phyloP scores from a whole-genome alignment of 1,140 invertebrate genomes.

The Steinernema khuongi region DNA sequence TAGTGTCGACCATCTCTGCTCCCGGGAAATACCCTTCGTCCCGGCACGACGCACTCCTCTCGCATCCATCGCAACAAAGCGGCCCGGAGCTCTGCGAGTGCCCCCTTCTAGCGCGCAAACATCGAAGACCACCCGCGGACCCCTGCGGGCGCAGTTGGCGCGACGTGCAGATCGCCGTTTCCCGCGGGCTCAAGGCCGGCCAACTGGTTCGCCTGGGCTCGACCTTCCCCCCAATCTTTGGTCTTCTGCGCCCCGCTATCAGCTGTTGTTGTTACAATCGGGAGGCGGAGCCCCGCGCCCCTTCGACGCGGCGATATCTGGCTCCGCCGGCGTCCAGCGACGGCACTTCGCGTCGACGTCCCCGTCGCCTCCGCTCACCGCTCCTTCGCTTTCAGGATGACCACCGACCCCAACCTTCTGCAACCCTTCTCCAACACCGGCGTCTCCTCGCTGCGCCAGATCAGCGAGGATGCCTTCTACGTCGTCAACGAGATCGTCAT shows the following conservation, averaged over 20 bases:
- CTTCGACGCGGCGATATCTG: not conserved
- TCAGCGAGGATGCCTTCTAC: constrained; percentile 54
- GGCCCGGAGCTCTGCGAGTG: too few relatives aligned
- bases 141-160: constrained; percentile 1
- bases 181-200: not conserved
- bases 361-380: not conserved
- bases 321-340: not conserved
- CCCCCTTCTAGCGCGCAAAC: too few relatives aligned
- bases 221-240: not conserved
- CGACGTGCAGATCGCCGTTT: not conserved
- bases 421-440: constrained; percentile 21
- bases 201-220: not conserved
- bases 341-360: not conserved
- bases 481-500: constrained; percentile 52
- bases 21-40: too few relatives aligned
- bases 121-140: constrained; percentile 1
- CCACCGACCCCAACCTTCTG: constrained; percentile 6
- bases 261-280: constrained; percentile 12
- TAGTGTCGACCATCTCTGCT: too few relatives aligned
- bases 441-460: constrained; percentile 44
- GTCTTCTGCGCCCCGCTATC: not conserved
- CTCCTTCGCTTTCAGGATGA: not conserved
- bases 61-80: too few relatives aligned
- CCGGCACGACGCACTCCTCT: too few relatives aligned
- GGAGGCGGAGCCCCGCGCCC: not conserved